Base-by-base conservation (phyloP, 2,113 vertebrate genomes). In the Rhynchopsitta pachyrhyncha region DNA sequence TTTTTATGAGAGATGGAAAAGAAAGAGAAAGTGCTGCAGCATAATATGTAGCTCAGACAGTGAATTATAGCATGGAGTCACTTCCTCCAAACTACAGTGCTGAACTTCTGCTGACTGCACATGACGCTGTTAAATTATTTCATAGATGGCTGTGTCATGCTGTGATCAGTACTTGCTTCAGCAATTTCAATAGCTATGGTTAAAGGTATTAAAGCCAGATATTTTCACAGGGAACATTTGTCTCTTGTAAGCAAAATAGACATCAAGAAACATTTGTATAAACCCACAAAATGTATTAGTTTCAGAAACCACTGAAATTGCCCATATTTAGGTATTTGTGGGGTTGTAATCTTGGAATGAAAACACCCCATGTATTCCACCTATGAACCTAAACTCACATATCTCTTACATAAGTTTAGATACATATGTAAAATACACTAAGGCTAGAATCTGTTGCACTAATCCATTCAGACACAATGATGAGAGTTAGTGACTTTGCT, bases 131-230 rank as follows among this genome's bases (percentile, higher is more conserved):
- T 83, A 81, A 77, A 67, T 80, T 81, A 80, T 77, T 95, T 94
- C 79, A 81, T 25, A 68, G 63, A 87, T 53, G 88, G 64, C 69
- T 88, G 68, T 86, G 82, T 83, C 88, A 74, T 96, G 82, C 66
- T 85, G 47, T 80, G 70, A 91, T 52, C 27, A 14, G n/a, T 33
- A 57, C 49, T 66, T 91, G 62, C n/a, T 94, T 73, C 80, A 81
- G 59, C 64, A 87, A 79, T 22, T 39, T 46, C 31, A 50, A 18
- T 17, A 55, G 17, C 49, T 76, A 13, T 8, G 20, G 44, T 50
- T 59, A 73, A 79, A 76, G n/a, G 29, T 84, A 87, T 79, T 62
- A 71, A 87, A 95, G 62, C 9, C 66, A 93, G 64, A 16, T 89
- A 71, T 75, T 89, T 83, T 83, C 82, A 80, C 28, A 59, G 39